A percentile compares a stretch with the other conserved stretches of the same genome.
phyloP scores from a whole-genome alignment of 2,888 invertebrate species.

The Epiperipatus broadwayi region DNA sequence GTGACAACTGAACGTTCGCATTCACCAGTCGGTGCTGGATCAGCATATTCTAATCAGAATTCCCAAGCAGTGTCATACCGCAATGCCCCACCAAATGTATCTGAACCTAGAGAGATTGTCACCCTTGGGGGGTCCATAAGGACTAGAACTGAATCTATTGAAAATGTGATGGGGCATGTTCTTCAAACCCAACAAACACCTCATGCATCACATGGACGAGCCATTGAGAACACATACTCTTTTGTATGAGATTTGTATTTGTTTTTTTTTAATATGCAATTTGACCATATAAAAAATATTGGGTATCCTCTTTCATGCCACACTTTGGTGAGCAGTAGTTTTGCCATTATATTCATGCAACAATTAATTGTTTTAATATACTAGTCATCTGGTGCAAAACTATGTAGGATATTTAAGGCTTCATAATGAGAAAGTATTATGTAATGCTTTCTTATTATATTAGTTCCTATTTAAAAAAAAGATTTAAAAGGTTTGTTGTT shows the following conservation, averaged over 20 bases:
- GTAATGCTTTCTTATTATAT: too few relatives aligned
- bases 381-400: neutral
- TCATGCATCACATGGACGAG: conserved; percentile 36
- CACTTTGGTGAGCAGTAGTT: too few relatives aligned
- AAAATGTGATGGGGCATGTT: too few relatives aligned
- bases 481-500: neutral
- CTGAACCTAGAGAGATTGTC: conserved; percentile 40
- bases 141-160: conserved; percentile 54
- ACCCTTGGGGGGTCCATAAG: conserved; percentile 62
- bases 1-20: conserved; percentile 28
- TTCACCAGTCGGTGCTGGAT: conserved; percentile 1
- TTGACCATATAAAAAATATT: neutral
- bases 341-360: neutral
- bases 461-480: neutral
- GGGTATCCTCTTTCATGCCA: too few relatives aligned
- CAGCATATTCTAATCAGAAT: conserved; percentile 9
- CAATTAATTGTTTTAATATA: neutral
- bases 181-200: conserved; percentile 31
- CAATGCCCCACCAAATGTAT: conserved; percentile 24
- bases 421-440: too few relatives aligned
- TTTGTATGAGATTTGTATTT: conserved; percentile 36
- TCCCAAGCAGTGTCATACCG: conserved; percentile 19
- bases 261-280: too few relatives aligned
- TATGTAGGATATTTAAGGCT: too few relatives aligned
- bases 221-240: conserved; percentile 66